Evolutionary conservation across 1,140 invertebrate genomes (phyloP).

Genomic region (Vanessa atalanta): DNA sequence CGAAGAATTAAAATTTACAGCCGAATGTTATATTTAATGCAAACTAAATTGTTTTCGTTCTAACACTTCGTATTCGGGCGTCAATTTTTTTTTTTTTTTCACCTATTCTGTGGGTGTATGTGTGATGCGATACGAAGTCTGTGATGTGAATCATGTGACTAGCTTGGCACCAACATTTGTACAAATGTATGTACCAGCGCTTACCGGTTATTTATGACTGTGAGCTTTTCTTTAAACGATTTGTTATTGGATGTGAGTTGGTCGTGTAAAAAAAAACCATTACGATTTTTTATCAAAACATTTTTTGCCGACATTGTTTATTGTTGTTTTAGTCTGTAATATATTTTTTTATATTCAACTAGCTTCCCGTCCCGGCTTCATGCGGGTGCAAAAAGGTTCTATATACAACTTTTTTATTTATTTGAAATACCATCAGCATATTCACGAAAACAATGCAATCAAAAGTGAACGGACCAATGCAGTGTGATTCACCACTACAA

Average conservation of each 20-base stretch:
- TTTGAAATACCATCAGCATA: too few relatives aligned
- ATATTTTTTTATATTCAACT: too few relatives aligned
- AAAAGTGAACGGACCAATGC: too few relatives aligned
- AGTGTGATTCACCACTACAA: too few relatives aligned
- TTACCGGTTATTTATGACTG: slow-evolving; percentile 61
- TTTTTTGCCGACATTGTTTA: too few relatives aligned
- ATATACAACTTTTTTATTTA: too few relatives aligned
- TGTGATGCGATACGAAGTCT: slow-evolving; percentile 51
- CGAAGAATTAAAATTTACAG: neutral
- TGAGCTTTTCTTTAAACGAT: neutral
- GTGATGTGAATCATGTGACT: slow-evolving; percentile 72
- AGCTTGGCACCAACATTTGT: slow-evolving; percentile 59
- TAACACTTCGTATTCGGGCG: neutral
- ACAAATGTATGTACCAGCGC: slow-evolving; percentile 55
- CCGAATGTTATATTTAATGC: slow-evolving; percentile 1
- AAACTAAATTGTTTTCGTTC: slow-evolving; percentile 3
- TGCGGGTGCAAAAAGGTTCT: too few relatives aligned
- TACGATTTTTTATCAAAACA: neutral
- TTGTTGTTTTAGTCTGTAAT: too few relatives aligned
- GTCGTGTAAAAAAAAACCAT: neutral
- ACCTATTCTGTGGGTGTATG: slow-evolving; percentile 51
- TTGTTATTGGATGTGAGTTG: neutral
- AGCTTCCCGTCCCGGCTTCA: too few relatives aligned
- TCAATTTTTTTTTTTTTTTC: slow-evolving; percentile 12
- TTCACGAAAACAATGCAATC: too few relatives aligned